Evolutionary conservation across 2,113 vertebrate species (phyloP).

Genomic region (Indicator maculatus): DNA sequence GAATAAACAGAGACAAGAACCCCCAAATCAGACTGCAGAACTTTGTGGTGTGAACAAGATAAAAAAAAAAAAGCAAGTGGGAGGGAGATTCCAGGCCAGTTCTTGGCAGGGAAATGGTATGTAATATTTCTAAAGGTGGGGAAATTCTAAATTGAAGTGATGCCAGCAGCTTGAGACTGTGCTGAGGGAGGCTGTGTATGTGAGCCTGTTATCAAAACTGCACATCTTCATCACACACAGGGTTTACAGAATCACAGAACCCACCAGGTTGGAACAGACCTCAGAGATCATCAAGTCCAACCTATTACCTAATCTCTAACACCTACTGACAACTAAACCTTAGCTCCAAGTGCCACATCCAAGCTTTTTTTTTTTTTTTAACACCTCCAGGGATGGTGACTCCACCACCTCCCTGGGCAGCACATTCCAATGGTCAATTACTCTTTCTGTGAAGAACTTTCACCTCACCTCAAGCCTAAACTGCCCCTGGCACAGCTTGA

Average conservation of each 20-base stretch:
- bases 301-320: too few relatives aligned
- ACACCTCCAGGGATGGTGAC: too few relatives aligned
- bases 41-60: background rate
- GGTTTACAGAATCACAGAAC: background rate
- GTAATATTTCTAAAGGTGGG: background rate
- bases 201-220: background rate
- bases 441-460: too few relatives aligned
- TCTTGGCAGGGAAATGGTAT: background rate
- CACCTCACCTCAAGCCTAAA: too few relatives aligned
- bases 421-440: too few relatives aligned
- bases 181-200: background rate
- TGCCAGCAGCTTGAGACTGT: background rate
- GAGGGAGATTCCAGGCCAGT: conserved; percentile 14
- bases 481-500: too few relatives aligned
- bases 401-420: too few relatives aligned
- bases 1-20: conserved; percentile 13
- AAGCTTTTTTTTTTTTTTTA: too few relatives aligned
- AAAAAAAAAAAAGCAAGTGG: background rate
- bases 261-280: too few relatives aligned
- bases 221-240: background rate
- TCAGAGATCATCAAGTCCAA: too few relatives aligned
- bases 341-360: too few relatives aligned
- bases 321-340: too few relatives aligned
- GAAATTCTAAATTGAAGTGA: conserved; percentile 28
- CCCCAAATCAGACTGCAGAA: background rate